Base-by-base conservation (phyloP, 2,888 invertebrate genomes). In the Aelia acuminata region DNA sequence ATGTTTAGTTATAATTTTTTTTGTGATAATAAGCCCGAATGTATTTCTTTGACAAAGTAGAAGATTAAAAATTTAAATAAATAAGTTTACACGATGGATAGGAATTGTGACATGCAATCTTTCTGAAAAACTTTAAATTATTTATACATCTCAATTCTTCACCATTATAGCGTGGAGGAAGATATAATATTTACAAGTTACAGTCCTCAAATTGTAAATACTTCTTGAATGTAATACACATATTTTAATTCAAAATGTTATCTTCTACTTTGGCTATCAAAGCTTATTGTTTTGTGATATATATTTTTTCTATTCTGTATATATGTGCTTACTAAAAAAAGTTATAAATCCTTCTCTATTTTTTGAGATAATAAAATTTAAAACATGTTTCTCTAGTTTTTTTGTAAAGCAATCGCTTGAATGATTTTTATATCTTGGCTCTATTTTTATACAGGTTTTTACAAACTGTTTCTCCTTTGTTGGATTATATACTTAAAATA, bases 371-470 rank as follows among this genome's bases (percentile, higher is more conserved):
- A 87, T 70, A 75, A 43, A 70, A 75, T 22, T 87, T 63, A 87
- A n/a, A 63, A 43, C 43, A 57, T 87, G 39, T 87, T 75, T 87
- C 87, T 87, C 87, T 87, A 87, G 75, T 87, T 87, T 75, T 87
- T 75, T 87, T 87, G 75, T 85, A 80, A 80, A 87, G 63, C 75
- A 75, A 87, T 87, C 39, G 87, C 87, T 87, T 87, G 75, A 87
- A 70, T 70, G 63, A 26, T 87, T 87, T 87, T 70, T 87, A 87
- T 87, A 87, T 70, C 87, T 87, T 87, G 87, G 87, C 87, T 87
- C 87, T 87, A 87, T 87, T 87, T 87, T 87, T 87, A 87, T 87
- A 87, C 87, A 87, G 63, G 75, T 87, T 87, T 87, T 48, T 87
- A 87, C 75, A 87, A 87, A 75, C 49, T 47, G 70, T 87, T 87